Evolutionary conservation across 2,797 vertebrate species (phyloP), one percentile per base, ranked within the genome.

Genomic region (Falco cherrug): DNA sequence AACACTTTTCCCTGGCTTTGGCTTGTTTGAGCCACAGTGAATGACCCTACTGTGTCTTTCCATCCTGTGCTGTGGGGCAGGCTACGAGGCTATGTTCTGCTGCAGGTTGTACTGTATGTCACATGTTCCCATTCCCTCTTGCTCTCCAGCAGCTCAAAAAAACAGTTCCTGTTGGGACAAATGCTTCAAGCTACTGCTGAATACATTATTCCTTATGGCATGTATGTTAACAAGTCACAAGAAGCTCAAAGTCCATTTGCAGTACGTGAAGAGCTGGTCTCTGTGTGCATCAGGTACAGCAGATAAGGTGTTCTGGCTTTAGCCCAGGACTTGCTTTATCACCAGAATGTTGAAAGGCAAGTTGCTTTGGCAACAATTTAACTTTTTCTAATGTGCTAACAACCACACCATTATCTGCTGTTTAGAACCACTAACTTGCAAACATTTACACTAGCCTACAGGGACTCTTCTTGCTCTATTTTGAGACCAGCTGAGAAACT

Each of bases 281-380:
- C 1, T 33, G 82, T 94, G 89, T 67, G 20, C 89, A 87, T 93
- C 94, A 93, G 26, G 56, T 65, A 69, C 59, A 54, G 82, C 29
- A 85, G 76, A 86, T 95, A 85, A 96, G 65, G 37, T 89, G 53
- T 84, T 78, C 80, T 87, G 88, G 82, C 88, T 65, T 88, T 84
- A 61, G 77, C 43, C 41, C 70, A 75, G n/a, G 43, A 22, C 37
- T 80, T 88, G 15, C 35, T 81, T 92, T 73, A 83, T 92, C 90
- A 69, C 35, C 31, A 26, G 57, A 90, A 70, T 9, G 18, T 26
- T 84, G 43, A 84, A 96, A 80, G 24, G 11, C 39, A 73, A 69
- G 43, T 93, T 22, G 1, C 25, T 81, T 68, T 94, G 48, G 33
- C 79, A 92, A 19, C 29, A 35, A 3, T 48, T 67, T 48, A 41